Conservation (phyloP, 2,113 vertebrate species). For the Halcyon senegalensis region DNA sequence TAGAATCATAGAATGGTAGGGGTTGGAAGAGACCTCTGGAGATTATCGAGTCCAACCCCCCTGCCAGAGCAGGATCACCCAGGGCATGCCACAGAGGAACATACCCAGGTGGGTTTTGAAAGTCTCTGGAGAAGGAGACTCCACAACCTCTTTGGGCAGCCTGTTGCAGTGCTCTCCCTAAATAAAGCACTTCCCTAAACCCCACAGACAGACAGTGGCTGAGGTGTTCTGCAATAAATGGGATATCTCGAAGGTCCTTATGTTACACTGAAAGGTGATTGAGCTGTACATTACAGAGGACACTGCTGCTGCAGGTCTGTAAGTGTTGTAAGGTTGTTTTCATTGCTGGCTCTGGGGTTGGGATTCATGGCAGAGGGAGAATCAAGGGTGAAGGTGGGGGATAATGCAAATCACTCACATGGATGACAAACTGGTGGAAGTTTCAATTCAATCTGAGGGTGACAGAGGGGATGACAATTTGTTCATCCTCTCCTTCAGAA, state of each 20-base stretch:
- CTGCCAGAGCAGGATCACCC: too few species aligned
- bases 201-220: neutral
- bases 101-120: too few species aligned
- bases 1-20: too few species aligned
- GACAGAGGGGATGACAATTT: neutral
- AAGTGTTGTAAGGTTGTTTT: neutral
- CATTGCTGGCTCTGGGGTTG: neutral
- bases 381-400: fast-evolving
- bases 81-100: too few species aligned
- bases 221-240: neutral
- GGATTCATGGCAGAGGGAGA: neutral
- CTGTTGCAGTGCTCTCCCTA: neutral
- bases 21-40: too few species aligned
- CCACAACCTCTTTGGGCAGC: too few species aligned
- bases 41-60: too few species aligned
- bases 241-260: neutral
- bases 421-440: neutral
- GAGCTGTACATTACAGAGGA: neutral
- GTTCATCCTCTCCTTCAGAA: neutral
- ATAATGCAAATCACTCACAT: fast-evolving
- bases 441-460: neutral
- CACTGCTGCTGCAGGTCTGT: neutral
- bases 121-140: too few species aligned
- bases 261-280: fast-evolving
- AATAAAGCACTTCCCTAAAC: neutral